Conservation (phyloP, 1,140 invertebrate genomes). For the Drosophila funebris region DNA sequence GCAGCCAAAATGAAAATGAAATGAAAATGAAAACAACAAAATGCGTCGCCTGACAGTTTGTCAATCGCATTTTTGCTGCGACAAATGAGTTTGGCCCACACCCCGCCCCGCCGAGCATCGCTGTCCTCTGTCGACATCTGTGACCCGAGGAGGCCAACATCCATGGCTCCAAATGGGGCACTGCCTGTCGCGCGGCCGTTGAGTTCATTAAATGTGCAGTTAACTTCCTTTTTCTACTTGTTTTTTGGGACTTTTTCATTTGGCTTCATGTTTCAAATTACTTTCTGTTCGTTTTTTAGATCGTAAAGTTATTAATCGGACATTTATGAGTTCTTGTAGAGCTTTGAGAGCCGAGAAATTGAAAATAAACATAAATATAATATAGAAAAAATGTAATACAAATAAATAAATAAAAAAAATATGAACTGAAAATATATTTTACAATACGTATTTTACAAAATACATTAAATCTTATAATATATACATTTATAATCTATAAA, state of each 20-base stretch:
- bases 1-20: slow-evolving; percentile 20
- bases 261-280: neutral
- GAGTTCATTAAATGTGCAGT: slow-evolving; percentile 67
- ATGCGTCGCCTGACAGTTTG: slow-evolving; percentile 73
- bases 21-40: slow-evolving; percentile 58
- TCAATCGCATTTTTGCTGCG: slow-evolving; percentile 71
- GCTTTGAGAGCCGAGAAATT: neutral
- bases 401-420: no score
- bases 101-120: no score
- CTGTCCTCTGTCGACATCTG: slow-evolving; percentile 8
- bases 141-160: neutral
- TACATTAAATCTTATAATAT: no score
- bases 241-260: neutral
- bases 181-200: slow-evolving; percentile 14
- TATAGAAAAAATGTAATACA: no score
- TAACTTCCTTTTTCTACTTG: slow-evolving; percentile 6
- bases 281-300: neutral
- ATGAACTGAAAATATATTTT: no score
- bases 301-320: neutral
- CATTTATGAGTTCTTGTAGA: neutral
- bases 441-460: no score
- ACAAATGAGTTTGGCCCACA: slow-evolving; percentile 64
- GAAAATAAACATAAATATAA: neutral
- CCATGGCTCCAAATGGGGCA: slow-evolving; percentile 10
- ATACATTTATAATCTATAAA: no score